Evolutionary conservation across 2,797 vertebrate genomes (phyloP).

Genomic region (Anolis apletophallus): DNA sequence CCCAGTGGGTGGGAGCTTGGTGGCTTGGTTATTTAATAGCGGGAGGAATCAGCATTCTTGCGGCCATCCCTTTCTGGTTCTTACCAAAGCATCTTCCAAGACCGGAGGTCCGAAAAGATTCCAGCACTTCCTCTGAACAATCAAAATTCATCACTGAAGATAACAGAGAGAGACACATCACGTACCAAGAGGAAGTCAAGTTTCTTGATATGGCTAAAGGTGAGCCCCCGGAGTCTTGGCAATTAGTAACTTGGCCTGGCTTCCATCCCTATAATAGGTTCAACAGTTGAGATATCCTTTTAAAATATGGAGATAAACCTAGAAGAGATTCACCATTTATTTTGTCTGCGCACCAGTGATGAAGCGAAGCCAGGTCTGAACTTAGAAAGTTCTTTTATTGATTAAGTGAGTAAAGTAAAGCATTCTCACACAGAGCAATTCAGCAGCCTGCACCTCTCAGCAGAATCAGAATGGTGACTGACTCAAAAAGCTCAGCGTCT

Average conservation of each 20-base stretch:
- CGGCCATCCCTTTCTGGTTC: conserved; percentile 93
- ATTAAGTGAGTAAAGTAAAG: too few species aligned
- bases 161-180: conserved; percentile 64
- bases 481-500: too few species aligned
- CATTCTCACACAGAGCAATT: too few species aligned
- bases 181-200: conserved; percentile 74
- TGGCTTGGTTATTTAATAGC: conserved; percentile 95
- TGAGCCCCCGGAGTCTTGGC: conserved; percentile 50
- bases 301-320: too few species aligned
- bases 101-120: conserved; percentile 77
- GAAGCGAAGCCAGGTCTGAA: too few species aligned
- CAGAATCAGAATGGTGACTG: too few species aligned
- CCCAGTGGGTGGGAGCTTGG: conserved; percentile 95
- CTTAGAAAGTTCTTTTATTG: too few species aligned
- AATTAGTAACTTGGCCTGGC: background rate
- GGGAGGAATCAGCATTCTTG: conserved; percentile 85
- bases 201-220: conserved; percentile 88
- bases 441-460: too few species aligned
- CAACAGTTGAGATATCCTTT: too few species aligned
- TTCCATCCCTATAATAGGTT: too few species aligned
- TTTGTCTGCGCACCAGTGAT: too few species aligned
- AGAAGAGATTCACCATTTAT: too few species aligned
- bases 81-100: conserved; percentile 87
- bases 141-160: conserved; percentile 87
- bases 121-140: conserved; percentile 83